Evolutionary conservation across 2,113 vertebrate genomes (phyloP), one percentile per base, ranked within the genome.

Genomic region (Neofelis nebulosa): DNA sequence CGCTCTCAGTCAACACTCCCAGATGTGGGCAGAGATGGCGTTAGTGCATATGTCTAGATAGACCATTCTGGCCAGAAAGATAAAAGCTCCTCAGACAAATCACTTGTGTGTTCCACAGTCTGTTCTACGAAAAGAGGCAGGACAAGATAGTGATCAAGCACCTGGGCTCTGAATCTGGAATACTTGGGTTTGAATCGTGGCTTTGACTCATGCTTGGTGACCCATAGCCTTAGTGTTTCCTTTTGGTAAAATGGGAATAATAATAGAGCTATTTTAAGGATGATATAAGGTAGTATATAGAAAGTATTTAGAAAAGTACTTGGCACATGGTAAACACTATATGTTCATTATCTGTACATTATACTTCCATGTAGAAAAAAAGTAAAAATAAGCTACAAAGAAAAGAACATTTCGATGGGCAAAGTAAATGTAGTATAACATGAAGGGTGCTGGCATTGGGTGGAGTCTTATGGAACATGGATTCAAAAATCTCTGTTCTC

Each of bases 251-350:
- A 45, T 11, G 18, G 5, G 23, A 38, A 55, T 27, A 55, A 65
- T 8, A 73, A 29, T 38, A 38, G n/a, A 18, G 7, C 57, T 48
- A 5, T 57, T 73, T 82, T 69, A 57, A 63, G 29, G 5, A 82
- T 80, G 73, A 84, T 69, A 36, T 65, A 65, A 74, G 73, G 12
- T 63, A 63, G n/a, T 13, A 0, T 36, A n/a, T 27, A 2, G 90
- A 50, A 78, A 66, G 23, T 80, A 21, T 52, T 97, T 81, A 63
- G 41, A 36, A 87, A 83, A 86, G 27, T 69, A 61, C 57, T 36
- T 82, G 29, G 27, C 13, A n/a, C 3, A 15, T 69, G 50, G 31
- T 55, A 81, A 85, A 68, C 15, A 45, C 14, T n/a, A 41, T 41
- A 4, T 71, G 11, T 73, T 89, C 29, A 6, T 69, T 66, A 66